Base-by-base conservation (phyloP, 1,140 invertebrate genomes). In the Drosophila rufa region DNA sequence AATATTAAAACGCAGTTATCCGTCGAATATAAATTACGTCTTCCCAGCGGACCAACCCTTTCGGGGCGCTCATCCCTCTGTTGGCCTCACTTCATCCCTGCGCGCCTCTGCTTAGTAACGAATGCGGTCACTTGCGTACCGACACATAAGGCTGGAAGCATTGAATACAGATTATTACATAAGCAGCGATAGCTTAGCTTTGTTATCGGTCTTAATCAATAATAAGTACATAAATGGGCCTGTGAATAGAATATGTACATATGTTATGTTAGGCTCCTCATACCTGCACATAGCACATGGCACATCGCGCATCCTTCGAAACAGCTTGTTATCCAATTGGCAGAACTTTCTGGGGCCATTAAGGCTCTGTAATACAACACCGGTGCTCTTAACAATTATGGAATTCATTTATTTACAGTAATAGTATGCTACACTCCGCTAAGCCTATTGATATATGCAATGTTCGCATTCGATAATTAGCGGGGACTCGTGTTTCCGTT, bases 81-180 rank as follows among this genome's bases (percentile, higher is more conserved):
- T 25, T 17, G 30, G 14, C n/a, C 36, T 4, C 36, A 14, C 27
- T n/a, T 25, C 36, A 11, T 25, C 51, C 22, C 22, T 12, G n/a
- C 4, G 27, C 17, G 19, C 11, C 19, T n/a, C 7, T 15, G 14
- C 9, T 58, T 75, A 87, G 65, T 84, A 87, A 15, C 84, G 83
- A 19, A 66, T 57, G 8, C 69, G 77, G 61, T 83, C 71, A 45
- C 15, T 30, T 33, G 66, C 76, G 48, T 83, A 89, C 19, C 71
- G 64, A 50, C 80, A 73, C 45, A 89, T 80, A 42, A 79, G 53
- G 47, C 83, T 87, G 84, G 46, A 87, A 84, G n/a, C 27, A 45
- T 36, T 53, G 11, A 59, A 27, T 15, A 42, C 14, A 48, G 12
- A 46, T 42, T 33, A 48, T 43, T 48, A 47, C 9, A 36, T 42